phyloP scores from a whole-genome alignment of 53 echinoderm and acorn worm species.

The Arbacia lixula region DNA sequence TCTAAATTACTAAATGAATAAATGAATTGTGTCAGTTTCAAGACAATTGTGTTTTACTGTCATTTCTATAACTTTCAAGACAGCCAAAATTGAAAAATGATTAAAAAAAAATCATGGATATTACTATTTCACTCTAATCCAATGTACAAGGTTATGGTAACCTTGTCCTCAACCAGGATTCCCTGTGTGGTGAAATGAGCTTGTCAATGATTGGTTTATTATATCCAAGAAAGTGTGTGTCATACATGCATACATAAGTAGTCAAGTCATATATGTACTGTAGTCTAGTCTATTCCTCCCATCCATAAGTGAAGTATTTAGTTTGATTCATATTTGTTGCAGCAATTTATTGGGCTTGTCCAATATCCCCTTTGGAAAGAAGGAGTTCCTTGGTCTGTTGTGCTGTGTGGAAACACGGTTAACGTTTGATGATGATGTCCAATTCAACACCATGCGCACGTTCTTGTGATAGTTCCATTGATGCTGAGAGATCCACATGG shows the following conservation, averaged over 20 bases:
- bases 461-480: conserved; percentile 30
- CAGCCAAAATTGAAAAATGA: background rate
- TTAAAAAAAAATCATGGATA: background rate
- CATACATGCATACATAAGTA: too few species aligned
- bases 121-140: background rate
- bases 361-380: too few species aligned
- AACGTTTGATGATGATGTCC: conserved; percentile 4
- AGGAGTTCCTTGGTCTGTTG: conserved; percentile 13
- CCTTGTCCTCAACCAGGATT: too few species aligned
- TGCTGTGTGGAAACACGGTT: conserved; percentile 9
- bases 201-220: too few species aligned
- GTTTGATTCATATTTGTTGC: too few species aligned
- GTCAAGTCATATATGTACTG: too few species aligned
- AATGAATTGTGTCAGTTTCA: conserved; percentile 8
- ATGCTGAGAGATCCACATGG: conserved; percentile 13
- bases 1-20: conserved; percentile 11
- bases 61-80: conserved; percentile 6
- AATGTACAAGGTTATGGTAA: too few species aligned
- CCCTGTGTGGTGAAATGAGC: too few species aligned
- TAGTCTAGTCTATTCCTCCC: too few species aligned
- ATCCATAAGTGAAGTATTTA: too few species aligned
- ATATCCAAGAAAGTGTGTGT: too few species aligned
- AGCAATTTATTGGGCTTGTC: too few species aligned
- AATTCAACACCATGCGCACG: conserved; percentile 26
- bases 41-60: background rate